These are phyloP conservation scores for Macrotrachela quadricornifera DNA, from an alignment of 1,140 invertebrate species.

Conservation along the genomic window DNA sequence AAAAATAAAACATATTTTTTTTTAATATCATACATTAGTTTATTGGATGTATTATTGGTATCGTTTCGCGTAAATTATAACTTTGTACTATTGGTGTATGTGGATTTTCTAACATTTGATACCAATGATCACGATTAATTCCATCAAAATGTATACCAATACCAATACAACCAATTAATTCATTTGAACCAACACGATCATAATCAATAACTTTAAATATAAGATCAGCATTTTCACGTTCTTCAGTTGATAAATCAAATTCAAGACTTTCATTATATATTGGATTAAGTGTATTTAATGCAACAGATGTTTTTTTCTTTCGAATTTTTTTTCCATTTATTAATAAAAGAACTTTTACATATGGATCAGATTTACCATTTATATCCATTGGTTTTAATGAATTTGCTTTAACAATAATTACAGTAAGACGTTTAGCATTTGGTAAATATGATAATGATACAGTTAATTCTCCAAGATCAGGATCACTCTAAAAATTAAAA, in stretches of 20 bases:
- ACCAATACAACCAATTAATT: constrained; percentile 57
- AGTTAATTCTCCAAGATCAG: constrained; percentile 51
- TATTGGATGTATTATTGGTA: no score
- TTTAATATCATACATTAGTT: no score
- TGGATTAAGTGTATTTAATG: constrained; percentile 35
- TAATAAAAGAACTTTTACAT: constrained; percentile 38
- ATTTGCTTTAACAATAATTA: constrained; percentile 53
- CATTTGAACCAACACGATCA: constrained; percentile 64
- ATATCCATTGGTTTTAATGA: constrained; percentile 60
- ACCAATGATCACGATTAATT: constrained; percentile 62
- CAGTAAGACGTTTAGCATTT: constrained; percentile 50
- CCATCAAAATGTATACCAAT: constrained; percentile 54
- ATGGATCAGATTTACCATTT: constrained; percentile 47
- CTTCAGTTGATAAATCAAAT: constrained; percentile 41
- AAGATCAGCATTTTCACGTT: constrained; percentile 57
- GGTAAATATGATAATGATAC: constrained; percentile 52
- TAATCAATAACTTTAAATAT: constrained; percentile 70
- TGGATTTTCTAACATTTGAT: constrained; percentile 62
- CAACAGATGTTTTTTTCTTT: constrained; percentile 39
- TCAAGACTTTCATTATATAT: constrained; percentile 40
- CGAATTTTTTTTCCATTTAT: constrained; percentile 38
- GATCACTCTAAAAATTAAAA: constrained; percentile 48
- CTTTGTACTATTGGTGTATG: constrained; percentile 61
- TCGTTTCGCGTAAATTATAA: constrained; percentile 50
- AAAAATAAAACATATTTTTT: no score